phyloP scores from a whole-genome alignment of 2,888 invertebrate genomes.

The Chymomyza fuscimana region DNA sequence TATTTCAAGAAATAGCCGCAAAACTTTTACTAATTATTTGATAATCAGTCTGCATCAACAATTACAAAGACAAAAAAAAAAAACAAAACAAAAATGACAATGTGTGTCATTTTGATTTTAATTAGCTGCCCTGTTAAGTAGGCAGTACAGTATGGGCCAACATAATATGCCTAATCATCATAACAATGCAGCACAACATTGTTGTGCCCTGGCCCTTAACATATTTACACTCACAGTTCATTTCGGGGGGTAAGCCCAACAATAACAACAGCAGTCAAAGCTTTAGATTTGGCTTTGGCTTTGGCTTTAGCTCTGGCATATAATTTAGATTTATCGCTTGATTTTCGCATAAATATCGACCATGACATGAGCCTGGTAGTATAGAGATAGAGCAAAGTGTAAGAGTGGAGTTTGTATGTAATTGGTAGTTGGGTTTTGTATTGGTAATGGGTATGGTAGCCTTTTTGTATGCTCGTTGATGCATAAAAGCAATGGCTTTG shows the following conservation, averaged over 20 bases:
- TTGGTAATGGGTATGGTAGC: slow-evolving; percentile 16
- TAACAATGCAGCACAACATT: slow-evolving; percentile 47
- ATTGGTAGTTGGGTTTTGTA: neutral
- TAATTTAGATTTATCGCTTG: slow-evolving; percentile 71
- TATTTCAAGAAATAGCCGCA: slow-evolving; percentile 20
- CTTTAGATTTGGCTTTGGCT: slow-evolving; percentile 36
- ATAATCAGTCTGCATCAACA: slow-evolving; percentile 64
- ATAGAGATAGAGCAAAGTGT: neutral
- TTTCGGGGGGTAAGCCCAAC: slow-evolving; percentile 33
- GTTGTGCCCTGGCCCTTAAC: slow-evolving; percentile 34
- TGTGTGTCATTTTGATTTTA: slow-evolving; percentile 56
- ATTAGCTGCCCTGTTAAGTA: slow-evolving; percentile 55
- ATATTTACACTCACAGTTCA: slow-evolving; percentile 52
- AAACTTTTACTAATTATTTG: slow-evolving; percentile 57
- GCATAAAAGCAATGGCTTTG: slow-evolving; percentile 62
- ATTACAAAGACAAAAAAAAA: neutral
- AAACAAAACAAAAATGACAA: slow-evolving; percentile 25
- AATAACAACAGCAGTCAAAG: slow-evolving; percentile 25
- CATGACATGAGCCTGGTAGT: slow-evolving; percentile 34
- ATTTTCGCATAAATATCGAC: slow-evolving; percentile 69
- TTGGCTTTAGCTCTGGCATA: slow-evolving; percentile 58
- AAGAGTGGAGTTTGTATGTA: neutral
- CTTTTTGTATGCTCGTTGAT: slow-evolving; percentile 59
- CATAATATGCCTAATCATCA: slow-evolving; percentile 57
- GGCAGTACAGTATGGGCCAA: slow-evolving; percentile 26